These are phyloP conservation scores for Beaufortia kweichowensis DNA, from an alignment of 2,113 vertebrate genomes.

Conservation along the genomic window DNA sequence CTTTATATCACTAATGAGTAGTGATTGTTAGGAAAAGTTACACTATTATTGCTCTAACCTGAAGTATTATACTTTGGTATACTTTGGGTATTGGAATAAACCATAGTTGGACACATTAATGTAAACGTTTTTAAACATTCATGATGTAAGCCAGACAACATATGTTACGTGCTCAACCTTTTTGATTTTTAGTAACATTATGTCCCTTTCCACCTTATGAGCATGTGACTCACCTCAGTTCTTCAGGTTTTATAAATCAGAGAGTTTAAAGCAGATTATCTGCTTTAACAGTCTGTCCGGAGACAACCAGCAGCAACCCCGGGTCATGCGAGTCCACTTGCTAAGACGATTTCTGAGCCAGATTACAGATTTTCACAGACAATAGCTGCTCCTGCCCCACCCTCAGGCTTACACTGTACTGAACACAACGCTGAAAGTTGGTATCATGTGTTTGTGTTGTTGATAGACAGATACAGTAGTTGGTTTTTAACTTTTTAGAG, in stretches of 20 bases:
- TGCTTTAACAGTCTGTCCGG: slow-evolving; percentile 61
- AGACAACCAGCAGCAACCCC: slow-evolving; percentile 50
- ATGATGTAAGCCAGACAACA: not conserved
- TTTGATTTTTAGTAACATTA: slow-evolving; percentile 10
- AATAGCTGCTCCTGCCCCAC: not conserved
- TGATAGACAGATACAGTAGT: not conserved
- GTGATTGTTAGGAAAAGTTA: too few relatives aligned
- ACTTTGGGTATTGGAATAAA: too few relatives aligned
- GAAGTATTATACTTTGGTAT: too few relatives aligned
- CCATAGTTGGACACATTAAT: too few relatives aligned
- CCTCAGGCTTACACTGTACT: not conserved
- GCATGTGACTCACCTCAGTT: slow-evolving; percentile 42
- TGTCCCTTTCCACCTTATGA: slow-evolving; percentile 22
- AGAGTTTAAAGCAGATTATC: slow-evolving; percentile 65
- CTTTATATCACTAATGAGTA: not conserved
- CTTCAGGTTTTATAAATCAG: slow-evolving; percentile 50
- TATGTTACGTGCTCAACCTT: not conserved
- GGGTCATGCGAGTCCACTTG: slow-evolving; percentile 40
- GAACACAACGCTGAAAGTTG: not conserved
- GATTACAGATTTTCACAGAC: slow-evolving; percentile 39
- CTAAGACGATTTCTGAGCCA: slow-evolving; percentile 47
- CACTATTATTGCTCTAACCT: too few relatives aligned
- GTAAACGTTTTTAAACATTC: not conserved
- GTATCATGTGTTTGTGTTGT: not conserved
- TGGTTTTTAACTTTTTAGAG: not conserved